Base-by-base conservation (phyloP, 2,113 vertebrate genomes). In the Heliornis fulica region DNA sequence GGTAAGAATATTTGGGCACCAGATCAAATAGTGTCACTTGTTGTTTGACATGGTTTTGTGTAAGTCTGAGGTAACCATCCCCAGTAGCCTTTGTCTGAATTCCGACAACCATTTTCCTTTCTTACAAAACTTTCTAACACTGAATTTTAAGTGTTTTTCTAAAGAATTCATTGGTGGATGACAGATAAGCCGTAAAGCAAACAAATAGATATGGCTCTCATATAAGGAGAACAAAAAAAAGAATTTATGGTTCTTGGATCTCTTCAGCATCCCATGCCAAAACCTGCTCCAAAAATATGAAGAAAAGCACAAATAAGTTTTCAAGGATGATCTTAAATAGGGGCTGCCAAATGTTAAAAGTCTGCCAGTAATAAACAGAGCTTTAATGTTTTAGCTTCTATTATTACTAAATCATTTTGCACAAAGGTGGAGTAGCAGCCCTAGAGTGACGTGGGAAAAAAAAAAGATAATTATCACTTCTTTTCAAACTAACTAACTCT, bases 1-100 rank as follows among this genome's bases (percentile, higher is more conserved):
- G 26, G 18, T 25, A 61, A 21, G 75, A 88, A 80, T 69, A 74
- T 59, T 70, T 91, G 68, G 25, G 32, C 48, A 74, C 11, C 0
- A 0, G n/a, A 36, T 78, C 4, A 51, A 56, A 40, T 40, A 56
- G 10, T 50, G 12, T n/a, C 1, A 0, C 18, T 38, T 54, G 26
- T 17, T 40, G 19, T 60, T 54, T 38, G 12, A 70, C 31, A 31
- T 6, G 61, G 11, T 45, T 66, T 4, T 51, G 22, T 40, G 25
- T 56, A 72, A 71, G 21, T 43, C 32, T 28, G 38, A 83, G 28
- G 38, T 41, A 64, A 74, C 25, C 20, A 26, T 23, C 19, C 26
- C 36, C 48, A 36, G 8, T 41, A 79, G 23, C 40, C n/a, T 83
- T 74, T 74, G 38, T 15, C 26, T 83, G 57, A 87, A 53, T 15